Evolutionary conservation across 2,888 invertebrate species (phyloP), one percentile per base, ranked within the genome.

Genomic region (Halictus quadricinctus): DNA sequence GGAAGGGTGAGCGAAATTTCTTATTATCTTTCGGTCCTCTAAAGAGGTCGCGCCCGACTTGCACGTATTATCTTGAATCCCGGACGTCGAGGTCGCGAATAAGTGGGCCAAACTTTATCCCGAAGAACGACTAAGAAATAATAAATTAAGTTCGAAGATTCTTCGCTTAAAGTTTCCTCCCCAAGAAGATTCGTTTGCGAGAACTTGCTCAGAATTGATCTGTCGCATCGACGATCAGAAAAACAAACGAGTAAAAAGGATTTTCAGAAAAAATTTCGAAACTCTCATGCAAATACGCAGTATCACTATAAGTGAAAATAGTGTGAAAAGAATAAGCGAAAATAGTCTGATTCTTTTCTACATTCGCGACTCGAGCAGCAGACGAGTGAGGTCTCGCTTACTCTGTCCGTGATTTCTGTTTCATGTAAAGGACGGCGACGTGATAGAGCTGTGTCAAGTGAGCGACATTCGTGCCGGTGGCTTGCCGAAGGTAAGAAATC

Each of bases 371-470:
- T 41, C 21, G 21, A 21, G 10, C 36, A 10, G 36, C 0, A 13
- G 13, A 25, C 4, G 8, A 29, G 1, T 0, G 29, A 29, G 29
- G 21, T 12, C 10, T 70, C n/a, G 5, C 43, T n/a, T 12, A 10
- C 6, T 43, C 12, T 12, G 6, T 13, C 43, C 2, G 4, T 13
- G n/a, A 43, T 70, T 70, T 70, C 70, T 70, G 70, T 70, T 70
- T n/a, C 43, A 29, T 12, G 46, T 5, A 25, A 95, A 99, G 99
- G 99, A 99, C 94, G 99, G 99, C 76, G 99, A 99, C 95, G 99
- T 99, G 89, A 97, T 99, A 93, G 99, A 99, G 95, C 95, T 99
- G 93, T 99, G 99, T 93, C 99, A 99, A 97, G 99, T 99, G 92
- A 99, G 98, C 95, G 99, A 99, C 95, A 98, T 99, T 92, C 96